Evolutionary conservation across 2,888 invertebrate species (phyloP), one percentile per base, ranked within the genome.

Genomic region (Merodon equestris): DNA sequence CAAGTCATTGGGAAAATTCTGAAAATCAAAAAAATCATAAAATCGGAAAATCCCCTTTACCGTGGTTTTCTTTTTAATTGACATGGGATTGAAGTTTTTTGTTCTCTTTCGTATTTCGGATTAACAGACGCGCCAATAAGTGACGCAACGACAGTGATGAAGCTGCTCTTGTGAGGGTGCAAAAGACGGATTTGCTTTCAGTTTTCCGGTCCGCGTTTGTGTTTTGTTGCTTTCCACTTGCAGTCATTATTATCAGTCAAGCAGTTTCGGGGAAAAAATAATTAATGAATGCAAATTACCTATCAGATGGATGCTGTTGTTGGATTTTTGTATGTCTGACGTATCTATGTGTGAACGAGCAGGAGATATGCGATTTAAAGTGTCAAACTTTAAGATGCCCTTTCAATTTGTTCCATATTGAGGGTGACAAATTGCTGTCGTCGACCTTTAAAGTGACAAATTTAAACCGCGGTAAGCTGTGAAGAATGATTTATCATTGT

Each of bases 261-360:
- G 54, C 53, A 19, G 47, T 61, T 70, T 14, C 53, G 45, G 44
- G 36, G 14, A 7, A 27, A 15, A 40, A 40, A 70, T 61, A 53
- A 61, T 71, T 61, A 54, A 61, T 61, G 61, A 61, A 56, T 48
- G 54, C 54, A 63, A 61, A 54, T 70, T 60, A 70, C 47, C 48
- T 54, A 34, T 47, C 27, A 48, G 54, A 61, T 38, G 48, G 48
- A 42, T 17, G 61, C 47, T 42, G 40, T n/a, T 12, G 13, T 14
- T n/a, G 48, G 18, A 10, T 45, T 17, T n/a, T 1, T 27, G 18
- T 3, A 27, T 27, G 19, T 15, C 27, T 3, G 12, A 10, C 13
- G n/a, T 14, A n/a, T 18, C 10, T n/a, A 56, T 40, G 47, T 27
- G 27, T n/a, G n/a, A n/a, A n/a, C 27, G 27, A 4, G 27, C 27